Evolutionary conservation across 2,113 vertebrate species (phyloP).

Genomic region (Laterallus jamaicensis): DNA sequence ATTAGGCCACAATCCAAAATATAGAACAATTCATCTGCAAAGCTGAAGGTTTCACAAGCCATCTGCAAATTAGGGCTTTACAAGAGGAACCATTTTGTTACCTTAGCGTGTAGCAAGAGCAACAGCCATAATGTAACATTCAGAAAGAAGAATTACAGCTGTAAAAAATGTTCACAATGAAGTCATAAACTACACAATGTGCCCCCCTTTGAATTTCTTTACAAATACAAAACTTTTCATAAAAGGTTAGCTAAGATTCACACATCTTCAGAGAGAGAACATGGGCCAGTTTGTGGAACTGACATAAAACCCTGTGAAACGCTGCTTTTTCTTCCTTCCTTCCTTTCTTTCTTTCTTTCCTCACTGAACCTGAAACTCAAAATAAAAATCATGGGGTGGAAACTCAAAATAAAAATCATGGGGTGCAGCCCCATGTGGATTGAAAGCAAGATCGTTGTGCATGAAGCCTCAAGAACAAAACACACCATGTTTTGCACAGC

Average conservation of each 20-base stretch:
- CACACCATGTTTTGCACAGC: slow-evolving; percentile 31
- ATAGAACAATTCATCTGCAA: slow-evolving; percentile 8
- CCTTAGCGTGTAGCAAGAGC: neutral
- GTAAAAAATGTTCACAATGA: slow-evolving; percentile 49
- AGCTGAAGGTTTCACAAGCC: slow-evolving; percentile 49
- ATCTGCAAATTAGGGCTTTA: slow-evolving; percentile 35
- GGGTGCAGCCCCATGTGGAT: neutral
- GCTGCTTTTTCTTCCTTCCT: neutral
- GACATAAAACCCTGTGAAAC: neutral
- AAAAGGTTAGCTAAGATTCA: slow-evolving; percentile 37
- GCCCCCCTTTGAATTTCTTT: slow-evolving; percentile 41
- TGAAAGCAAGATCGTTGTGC: neutral
- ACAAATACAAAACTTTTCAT: slow-evolving; percentile 14
- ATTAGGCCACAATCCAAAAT: neutral
- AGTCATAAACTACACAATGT: slow-evolving; percentile 35
- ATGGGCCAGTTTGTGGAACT: neutral
- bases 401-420: slow-evolving; percentile 47
- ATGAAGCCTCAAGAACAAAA: slow-evolving; percentile 30
- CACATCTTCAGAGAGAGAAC: slow-evolving; percentile 37
- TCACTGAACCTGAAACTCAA: slow-evolving; percentile 19
- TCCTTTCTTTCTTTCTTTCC: neutral
- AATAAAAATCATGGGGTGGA: slow-evolving; percentile 47
- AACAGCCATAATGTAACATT: slow-evolving; percentile 1
- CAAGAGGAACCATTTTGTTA: slow-evolving; percentile 37
- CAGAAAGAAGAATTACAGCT: slow-evolving; percentile 51